Conservation (phyloP, 2,113 vertebrate genomes). For the Brachyhypopomus occidentalis region DNA sequence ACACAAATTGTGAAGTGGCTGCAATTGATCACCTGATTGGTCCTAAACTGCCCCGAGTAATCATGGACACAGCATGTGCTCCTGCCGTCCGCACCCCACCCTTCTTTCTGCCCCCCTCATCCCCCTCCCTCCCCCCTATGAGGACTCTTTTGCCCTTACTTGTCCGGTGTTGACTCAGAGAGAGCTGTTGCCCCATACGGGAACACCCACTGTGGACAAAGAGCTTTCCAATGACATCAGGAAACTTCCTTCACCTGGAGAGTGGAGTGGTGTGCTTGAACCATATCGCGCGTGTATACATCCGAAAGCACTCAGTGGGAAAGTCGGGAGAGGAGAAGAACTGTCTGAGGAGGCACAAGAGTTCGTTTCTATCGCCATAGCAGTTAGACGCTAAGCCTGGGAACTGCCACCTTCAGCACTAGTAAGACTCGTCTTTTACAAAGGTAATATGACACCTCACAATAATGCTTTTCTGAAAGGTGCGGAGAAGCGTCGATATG, state of each 20-base stretch:
- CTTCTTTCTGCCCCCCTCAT: conserved; percentile 37
- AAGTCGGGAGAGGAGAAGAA: background rate
- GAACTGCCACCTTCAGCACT: conserved; percentile 29
- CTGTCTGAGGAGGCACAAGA: background rate
- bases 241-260: conserved; percentile 53
- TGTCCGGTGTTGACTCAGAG: conserved; percentile 52
- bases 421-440: conserved; percentile 26
- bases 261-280: background rate
- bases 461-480: conserved; percentile 1
- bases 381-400: conserved; percentile 6
- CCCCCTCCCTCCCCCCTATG: conserved; percentile 29
- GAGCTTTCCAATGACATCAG: conserved; percentile 55
- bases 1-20: background rate
- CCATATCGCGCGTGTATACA: background rate
- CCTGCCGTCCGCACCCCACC: conserved; percentile 27
- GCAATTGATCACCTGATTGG: background rate
- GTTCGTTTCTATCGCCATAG: background rate
- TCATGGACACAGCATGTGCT: conserved; percentile 5
- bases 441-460: conserved; percentile 46
- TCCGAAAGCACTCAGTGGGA: conserved; percentile 9
- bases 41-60: background rate
- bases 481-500: background rate
- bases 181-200: conserved; percentile 50
- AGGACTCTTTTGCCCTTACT: conserved; percentile 55
- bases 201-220: conserved; percentile 62